Base-by-base conservation (phyloP, 2,888 invertebrate species). In the Trissolcus brochymenae region DNA sequence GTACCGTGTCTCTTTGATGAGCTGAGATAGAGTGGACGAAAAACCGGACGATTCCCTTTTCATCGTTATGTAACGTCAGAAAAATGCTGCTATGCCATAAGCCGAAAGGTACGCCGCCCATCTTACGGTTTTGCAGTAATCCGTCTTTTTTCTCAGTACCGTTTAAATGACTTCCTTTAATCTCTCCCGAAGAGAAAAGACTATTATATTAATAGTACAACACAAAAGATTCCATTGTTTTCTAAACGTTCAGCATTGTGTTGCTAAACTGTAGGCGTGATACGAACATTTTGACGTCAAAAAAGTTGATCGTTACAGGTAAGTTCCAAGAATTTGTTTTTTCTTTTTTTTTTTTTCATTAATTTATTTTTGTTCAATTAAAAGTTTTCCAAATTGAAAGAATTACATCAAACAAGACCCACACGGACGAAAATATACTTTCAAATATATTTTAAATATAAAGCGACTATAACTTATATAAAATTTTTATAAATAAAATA, bases 221-320 rank as follows among this genome's bases (percentile, higher is more conserved):
- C 75, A 76, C 70, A 55, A 46, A 51, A 50, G 50, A 14, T n/a
- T 40, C 56, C 64, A 56, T 68, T 57, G 41, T 41, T 51, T 9
- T 29, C 17, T 43, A 56, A 75, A 68, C 40, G 56, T 54, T 21
- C 57, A 50, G 35, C 14, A 61, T 71, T 76, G n/a, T 66, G 41
- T 60, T 35, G 53, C 56, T 76, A 70, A 76, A 76, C 55, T 56
- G 66, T 70, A 35, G 66, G 61, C 61, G 70, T 76, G 71, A 70
- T 56, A 61, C 60, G 50, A 75, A 76, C 57, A 49, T 65, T 60
- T 50, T 62, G 11, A 62, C 17, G 57, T 50, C 56, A 54, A 62
- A 43, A n/a, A 35, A 35, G 35, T 35, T 35, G 35, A 35, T 35
- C 35, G 35, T 11, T 11, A 25, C 35, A 35, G 35, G 7, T 35